Base-by-base conservation (phyloP, 1,140 invertebrate genomes). In the Drosophila erecta region DNA sequence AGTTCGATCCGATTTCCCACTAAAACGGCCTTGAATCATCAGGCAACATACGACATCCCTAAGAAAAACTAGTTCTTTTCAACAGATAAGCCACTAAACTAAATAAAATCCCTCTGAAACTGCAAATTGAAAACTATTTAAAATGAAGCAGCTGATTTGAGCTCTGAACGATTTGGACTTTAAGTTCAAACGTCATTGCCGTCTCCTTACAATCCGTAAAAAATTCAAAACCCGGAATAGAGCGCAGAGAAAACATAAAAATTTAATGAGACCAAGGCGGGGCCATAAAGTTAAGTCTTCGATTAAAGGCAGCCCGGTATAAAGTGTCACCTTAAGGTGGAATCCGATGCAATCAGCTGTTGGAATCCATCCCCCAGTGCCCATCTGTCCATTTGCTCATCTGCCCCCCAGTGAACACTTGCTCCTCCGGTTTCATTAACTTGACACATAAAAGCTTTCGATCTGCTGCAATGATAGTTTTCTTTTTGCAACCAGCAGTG, bases 331-430 rank as follows among this genome's bases (percentile, higher is more conserved):
- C 55, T 24, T 40, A 57, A 55, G 43, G 24, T 14, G 41, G 40
- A 65, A 40, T 72, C 76, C 70, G 55, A 65, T 61, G 76, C 69
- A 79, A 78, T 79, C 75, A 74, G 69, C 75, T 49, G 49, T 79
- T 62, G 72, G 77, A 50, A 78, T 67, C 54, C 50, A 59, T 46
- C 55, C 38, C 15, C 55, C 14, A 22, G 22, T 24, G 12, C 22
- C 14, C 14, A 43, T 50, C 57, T 40, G 35, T 15, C n/a, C 54
- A 41, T n/a, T 6, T 17, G 1, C 33, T 1, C 30, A 30, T 15
- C 35, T 5, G 27, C 15, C 53, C 53, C 27, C 27, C 27, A n/a
- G n/a, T 50, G 20, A 24, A 15, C 37, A 55, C 30, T 17, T 12
- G 27, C 30, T 54, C 24, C 59, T 62, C 50, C 37, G 35, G 49